Conservation (phyloP, 2,797 vertebrate species). For the Esox lucius region DNA sequence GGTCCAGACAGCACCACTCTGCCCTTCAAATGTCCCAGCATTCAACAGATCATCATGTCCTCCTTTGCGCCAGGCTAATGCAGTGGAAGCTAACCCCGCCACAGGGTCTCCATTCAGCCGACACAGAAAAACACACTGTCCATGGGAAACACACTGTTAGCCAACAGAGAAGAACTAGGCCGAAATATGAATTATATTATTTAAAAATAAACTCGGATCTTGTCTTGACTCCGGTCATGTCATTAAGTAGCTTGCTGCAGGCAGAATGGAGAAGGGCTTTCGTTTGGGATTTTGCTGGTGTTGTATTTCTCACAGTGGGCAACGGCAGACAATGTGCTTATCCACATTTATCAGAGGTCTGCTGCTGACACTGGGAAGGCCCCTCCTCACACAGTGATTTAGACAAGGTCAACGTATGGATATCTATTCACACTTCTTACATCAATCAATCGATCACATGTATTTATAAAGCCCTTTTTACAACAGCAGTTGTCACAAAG, state of each 20-base stretch:
- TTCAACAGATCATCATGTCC: no score
- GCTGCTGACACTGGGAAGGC: neutral
- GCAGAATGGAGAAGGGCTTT: neutral
- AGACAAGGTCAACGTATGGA: conserved; percentile 7
- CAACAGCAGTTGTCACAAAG: no score
- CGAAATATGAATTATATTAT: conserved; percentile 34
- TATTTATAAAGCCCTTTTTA: no score
- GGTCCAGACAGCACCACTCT: no score
- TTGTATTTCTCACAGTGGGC: conserved; percentile 31
- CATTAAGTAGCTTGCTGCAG: neutral
- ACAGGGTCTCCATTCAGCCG: no score
- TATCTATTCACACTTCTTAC: conserved; percentile 26
- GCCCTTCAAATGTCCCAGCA: no score
- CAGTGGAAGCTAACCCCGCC: no score
- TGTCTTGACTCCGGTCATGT: conserved; percentile 25
- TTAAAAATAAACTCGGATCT: conserved; percentile 29
- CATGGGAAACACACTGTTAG: neutral
- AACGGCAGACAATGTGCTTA: conserved; percentile 24
- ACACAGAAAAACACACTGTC: no score
- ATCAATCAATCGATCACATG: no score
- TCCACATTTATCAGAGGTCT: conserved; percentile 22
- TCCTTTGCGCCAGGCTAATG: no score
- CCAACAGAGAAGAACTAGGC: conserved; percentile 19
- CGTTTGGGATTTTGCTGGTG: conserved; percentile 21
- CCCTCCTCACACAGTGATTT: neutral